phyloP scores from a whole-genome alignment of 1,140 invertebrate genomes.

The Zaprionus kolodkinae region DNA sequence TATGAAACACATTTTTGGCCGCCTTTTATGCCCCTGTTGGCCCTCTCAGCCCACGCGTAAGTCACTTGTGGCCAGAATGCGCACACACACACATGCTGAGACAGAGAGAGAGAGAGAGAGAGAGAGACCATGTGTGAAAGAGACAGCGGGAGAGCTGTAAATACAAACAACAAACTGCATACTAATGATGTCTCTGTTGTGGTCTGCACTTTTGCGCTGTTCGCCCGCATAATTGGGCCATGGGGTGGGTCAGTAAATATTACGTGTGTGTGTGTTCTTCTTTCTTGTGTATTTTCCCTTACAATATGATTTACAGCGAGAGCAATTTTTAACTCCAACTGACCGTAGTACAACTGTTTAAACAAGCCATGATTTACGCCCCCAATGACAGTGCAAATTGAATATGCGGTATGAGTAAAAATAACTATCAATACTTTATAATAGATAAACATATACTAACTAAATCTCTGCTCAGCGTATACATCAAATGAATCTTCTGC shows the following conservation, averaged over 20 bases:
- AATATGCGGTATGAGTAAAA: not conserved
- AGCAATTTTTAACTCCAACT: not conserved
- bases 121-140: not conserved
- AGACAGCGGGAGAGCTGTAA: slow-evolving; percentile 13
- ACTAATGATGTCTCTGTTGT: slow-evolving; percentile 56
- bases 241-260: slow-evolving; percentile 2
- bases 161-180: slow-evolving; percentile 53
- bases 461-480: too few species aligned
- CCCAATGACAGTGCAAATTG: not conserved
- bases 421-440: not conserved
- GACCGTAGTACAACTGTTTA: not conserved
- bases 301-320: slow-evolving; percentile 27
- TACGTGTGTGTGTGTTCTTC: not conserved
- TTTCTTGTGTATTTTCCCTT: slow-evolving; percentile 26
- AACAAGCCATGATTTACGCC: not conserved
- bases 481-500: not conserved
- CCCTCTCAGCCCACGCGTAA: slow-evolving; percentile 21
- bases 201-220: slow-evolving; percentile 46
- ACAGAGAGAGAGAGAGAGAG: slow-evolving; percentile 4
- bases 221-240: slow-evolving; percentile 42
- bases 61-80: slow-evolving; percentile 49
- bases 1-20: not conserved
- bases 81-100: slow-evolving; percentile 1
- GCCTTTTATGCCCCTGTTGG: not conserved
- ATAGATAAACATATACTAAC: not conserved